Conservation (phyloP, 2,888 invertebrate genomes). For the Andrena praecox region DNA sequence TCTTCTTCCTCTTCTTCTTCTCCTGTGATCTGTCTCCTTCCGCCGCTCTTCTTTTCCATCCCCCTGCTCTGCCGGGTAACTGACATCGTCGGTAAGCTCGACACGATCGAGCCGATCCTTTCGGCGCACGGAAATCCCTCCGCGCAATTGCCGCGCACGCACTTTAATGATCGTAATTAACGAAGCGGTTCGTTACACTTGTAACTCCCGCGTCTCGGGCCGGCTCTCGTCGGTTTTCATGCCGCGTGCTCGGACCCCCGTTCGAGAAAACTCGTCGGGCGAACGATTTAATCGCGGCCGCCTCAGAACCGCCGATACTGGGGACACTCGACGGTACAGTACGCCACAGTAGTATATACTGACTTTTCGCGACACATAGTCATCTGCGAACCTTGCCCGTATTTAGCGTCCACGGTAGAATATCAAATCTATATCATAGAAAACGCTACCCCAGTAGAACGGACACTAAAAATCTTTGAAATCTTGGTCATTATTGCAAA, state of each 20-base stretch:
- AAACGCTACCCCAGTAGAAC: too few relatives aligned
- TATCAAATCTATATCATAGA: too few relatives aligned
- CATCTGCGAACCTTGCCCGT: not conserved
- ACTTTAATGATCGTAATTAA: conserved; percentile 75
- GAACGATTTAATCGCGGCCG: conserved; percentile 58
- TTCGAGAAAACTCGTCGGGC: conserved; percentile 49
- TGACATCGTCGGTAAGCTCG: conserved; percentile 57
- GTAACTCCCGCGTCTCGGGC: conserved; percentile 29
- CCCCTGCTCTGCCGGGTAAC: conserved; percentile 3
- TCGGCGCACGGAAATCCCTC: conserved; percentile 56
- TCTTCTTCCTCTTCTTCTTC: not conserved
- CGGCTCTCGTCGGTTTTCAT: conserved; percentile 29
- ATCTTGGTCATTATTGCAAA: too few relatives aligned
- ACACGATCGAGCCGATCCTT: conserved; percentile 47
- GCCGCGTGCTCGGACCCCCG: conserved; percentile 23
- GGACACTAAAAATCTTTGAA: too few relatives aligned
- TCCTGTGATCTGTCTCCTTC: not conserved
- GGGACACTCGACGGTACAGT: conserved; percentile 18
- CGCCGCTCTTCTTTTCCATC: conserved; percentile 6
- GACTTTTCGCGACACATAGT: not conserved
- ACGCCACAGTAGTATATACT: not conserved
- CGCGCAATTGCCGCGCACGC: conserved; percentile 31
- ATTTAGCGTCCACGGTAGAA: too few relatives aligned
- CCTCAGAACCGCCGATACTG: conserved; percentile 21
- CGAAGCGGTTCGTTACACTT: conserved; percentile 62